These are phyloP conservation scores for Charanyca ferruginea DNA, from an alignment of 2,888 invertebrate species.

Conservation along the genomic window DNA sequence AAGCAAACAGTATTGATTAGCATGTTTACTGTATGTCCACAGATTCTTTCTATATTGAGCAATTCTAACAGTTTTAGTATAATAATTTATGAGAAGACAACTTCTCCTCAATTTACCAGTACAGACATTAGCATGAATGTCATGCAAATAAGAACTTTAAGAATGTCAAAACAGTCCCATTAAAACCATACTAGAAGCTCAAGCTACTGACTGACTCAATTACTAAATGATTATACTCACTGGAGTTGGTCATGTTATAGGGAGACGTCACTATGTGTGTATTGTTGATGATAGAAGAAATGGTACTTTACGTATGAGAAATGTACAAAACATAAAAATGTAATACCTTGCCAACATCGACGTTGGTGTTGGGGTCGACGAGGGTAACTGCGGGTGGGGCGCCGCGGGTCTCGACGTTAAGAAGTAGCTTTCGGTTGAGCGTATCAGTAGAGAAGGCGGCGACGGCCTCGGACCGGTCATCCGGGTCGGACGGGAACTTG, in stretches of 20 bases:
- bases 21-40: neutral
- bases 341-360: conserved; percentile 88
- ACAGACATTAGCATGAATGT: no score
- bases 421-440: conserved; percentile 94
- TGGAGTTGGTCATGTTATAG: neutral
- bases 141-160: neutral
- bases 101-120: no score
- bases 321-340: neutral
- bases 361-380: conserved; percentile 86
- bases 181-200: neutral
- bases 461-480: conserved; percentile 95
- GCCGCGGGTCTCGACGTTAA: conserved; percentile 96
- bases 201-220: neutral
- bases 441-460: conserved; percentile 92
- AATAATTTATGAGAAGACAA: neutral
- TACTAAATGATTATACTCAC: conserved; percentile 3
- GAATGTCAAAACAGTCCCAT: no score
- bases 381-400: conserved; percentile 91
- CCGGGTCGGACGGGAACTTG: conserved; percentile 96
- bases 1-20: conserved; percentile 19
- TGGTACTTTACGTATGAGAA: neutral
- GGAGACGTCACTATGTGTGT: neutral
- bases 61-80: neutral
- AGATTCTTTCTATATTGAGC: neutral
- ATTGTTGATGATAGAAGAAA: neutral